Evolutionary conservation across 2,888 invertebrate genomes (phyloP), one percentile per base, ranked within the genome.

Genomic region (Parnassius smintheus): DNA sequence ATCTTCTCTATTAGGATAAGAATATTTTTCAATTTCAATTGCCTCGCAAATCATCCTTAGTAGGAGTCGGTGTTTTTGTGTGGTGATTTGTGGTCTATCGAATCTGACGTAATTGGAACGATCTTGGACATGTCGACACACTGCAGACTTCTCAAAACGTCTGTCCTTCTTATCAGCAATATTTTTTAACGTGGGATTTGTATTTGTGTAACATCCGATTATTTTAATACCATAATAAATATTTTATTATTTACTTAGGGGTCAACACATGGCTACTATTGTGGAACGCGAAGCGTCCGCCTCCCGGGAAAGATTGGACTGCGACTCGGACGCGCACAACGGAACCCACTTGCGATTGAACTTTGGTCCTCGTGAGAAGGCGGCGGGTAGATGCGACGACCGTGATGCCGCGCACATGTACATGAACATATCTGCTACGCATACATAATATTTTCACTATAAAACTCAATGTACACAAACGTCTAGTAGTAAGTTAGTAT

Each of bases 361-460:
- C 70, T 91, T 90, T 72, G 72, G 76, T 2, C 66, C 79, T 2
- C 82, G 85, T 64, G 86, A 84, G 56, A 78, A 81, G 45, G 60
- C 74, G 54, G 65, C 73, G 56, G 56, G 70, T 45, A 66, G 68
- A 11, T 83, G 82, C 71, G 86, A 88, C 74, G 82, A 86, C 59
- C 75, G 80, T 53, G 86, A 86, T 68, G 80, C 78, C 7, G 84
- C 86, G 0, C 92, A 91, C 71, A 80, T 91, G 83, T 92, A 92
- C 64, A 92, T 92, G 86, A 92, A 92, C 70, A 88, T 92, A 75
- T 89, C 92, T 13, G 85, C 92, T 51, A 83, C 91, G 10, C 88
- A 89, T 66, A 83, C 86, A 48, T 88, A 80, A 73, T 49, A 22
- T 25, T 56, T 46, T 4, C 4, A 11, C 7, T 11, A 12, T 13